Evolutionary conservation across 1,140 invertebrate species (phyloP), one percentile per base, ranked within the genome.

Genomic region (Neomicropteryx cornuta): DNA sequence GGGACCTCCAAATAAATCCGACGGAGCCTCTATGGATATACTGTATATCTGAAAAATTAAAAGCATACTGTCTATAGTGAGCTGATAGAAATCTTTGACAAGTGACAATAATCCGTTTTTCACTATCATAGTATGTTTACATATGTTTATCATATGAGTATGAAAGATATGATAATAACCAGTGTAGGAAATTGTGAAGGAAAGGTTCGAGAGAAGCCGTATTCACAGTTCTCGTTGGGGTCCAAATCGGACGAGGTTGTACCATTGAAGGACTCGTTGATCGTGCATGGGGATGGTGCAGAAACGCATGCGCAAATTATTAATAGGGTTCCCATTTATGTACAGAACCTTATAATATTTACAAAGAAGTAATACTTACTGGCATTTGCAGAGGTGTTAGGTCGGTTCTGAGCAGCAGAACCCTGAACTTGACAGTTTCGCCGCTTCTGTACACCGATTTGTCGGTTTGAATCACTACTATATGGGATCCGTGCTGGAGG

Each of bases 371-470:
- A 30, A 6, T 34, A 53, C 57, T 53, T 52, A 72, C 71, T 39
- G 53, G 36, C 38, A 61, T 59, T 28, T 57, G 51, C 48, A 60
- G 60, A 3, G 72, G 68, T 27, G 64, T 66, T 3, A 75, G 48
- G 39, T 72, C 61, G 11, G 65, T 58, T 27, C 66, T 66, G 3
- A 76, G 39, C 21, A 59, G 66, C 1, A 75, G 50, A 6, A 72
- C 51, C 30, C 73, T 58, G 14, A 73, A 64, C 22, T 62, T 57
- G 11, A 75, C 70, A 36, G 61, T 61, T 44, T 76, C 70, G 3
- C 73, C 69, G 1, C 75, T 77, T 36, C 79, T 72, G 53, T 83
- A 84, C 4, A 78, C 62, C 0, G 73, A 68, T 36, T 72, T 69
- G 33, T 75, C 71, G 1, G 71, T 70, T 44, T 73, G 71, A 2